Evolutionary conservation across 2,888 invertebrate genomes (phyloP).

Genomic region (Holacanthella duospinosa): DNA sequence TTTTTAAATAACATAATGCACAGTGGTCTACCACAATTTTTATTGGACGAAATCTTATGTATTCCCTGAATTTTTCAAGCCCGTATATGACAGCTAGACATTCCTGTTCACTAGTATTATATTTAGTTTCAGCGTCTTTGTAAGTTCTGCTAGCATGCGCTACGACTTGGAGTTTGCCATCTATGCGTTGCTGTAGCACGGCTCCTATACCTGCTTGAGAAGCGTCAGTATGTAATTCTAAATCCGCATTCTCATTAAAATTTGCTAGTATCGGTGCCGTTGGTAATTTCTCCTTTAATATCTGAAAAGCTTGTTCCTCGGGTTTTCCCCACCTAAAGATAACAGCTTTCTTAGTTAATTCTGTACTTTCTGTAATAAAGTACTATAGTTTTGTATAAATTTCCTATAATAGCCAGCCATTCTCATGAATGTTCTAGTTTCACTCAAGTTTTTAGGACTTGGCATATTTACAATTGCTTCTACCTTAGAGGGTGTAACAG

Average conservation of each 20-base stretch:
- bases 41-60: neutral
- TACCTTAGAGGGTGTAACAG: conserved; percentile 33
- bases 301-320: conserved; percentile 21
- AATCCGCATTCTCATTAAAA: neutral
- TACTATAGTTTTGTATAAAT: conserved; percentile 35
- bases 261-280: neutral
- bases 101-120: neutral
- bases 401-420: conserved; percentile 38
- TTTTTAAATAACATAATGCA: neutral
- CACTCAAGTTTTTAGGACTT: conserved; percentile 25
- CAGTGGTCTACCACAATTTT: neutral
- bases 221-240: neutral
- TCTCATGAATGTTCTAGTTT: conserved; percentile 37
- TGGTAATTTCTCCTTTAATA: conserved; percentile 3
- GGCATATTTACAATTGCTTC: conserved; percentile 29
- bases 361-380: conserved; percentile 33
- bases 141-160: neutral
- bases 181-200: neutral
- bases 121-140: neutral
- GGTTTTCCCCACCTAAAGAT: conserved; percentile 19
- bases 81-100: neutral
- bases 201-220: neutral
- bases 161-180: neutral
- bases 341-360: conserved; percentile 27
- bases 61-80: neutral